Conservation (phyloP, 2,113 vertebrate species). For the Ornithorhynchus anatinus region DNA sequence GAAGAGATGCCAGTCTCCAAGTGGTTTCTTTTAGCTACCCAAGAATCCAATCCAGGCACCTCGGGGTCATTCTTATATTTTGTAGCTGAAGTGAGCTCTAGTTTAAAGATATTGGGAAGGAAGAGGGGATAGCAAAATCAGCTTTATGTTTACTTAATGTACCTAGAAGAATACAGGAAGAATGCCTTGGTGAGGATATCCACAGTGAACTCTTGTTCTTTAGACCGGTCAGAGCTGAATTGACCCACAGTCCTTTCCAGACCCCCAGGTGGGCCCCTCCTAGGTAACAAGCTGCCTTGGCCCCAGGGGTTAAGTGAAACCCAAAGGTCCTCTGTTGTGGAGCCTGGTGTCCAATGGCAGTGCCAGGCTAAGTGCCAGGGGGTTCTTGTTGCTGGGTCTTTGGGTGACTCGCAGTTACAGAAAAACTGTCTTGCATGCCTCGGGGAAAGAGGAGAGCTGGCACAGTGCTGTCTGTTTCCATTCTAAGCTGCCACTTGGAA, state of each 20-base stretch:
- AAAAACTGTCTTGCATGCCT: slow-evolving; percentile 3
- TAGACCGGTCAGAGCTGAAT: slow-evolving; percentile 3
- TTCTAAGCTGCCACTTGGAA: neutral
- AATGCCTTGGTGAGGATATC: slow-evolving; percentile 28
- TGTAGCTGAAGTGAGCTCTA: slow-evolving; percentile 63
- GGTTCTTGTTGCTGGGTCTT: neutral
- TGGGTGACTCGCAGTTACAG: slow-evolving; percentile 5
- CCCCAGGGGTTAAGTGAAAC: slow-evolving; percentile 22
- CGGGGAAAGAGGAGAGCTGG: slow-evolving; percentile 12
- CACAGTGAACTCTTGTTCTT: slow-evolving; percentile 17
- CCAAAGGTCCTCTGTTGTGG: neutral
- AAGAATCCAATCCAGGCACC: slow-evolving; percentile 63
- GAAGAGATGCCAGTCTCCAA: slow-evolving; percentile 58
- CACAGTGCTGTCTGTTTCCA: neutral
- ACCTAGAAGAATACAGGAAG: slow-evolving; percentile 41
- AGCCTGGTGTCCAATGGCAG: neutral
- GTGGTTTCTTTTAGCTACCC: slow-evolving; percentile 58
- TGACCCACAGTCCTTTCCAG: slow-evolving; percentile 44
- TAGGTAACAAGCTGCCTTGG: slow-evolving; percentile 32
- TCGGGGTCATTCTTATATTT: slow-evolving; percentile 61
- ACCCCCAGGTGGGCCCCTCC: slow-evolving; percentile 40
- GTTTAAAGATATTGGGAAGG: slow-evolving; percentile 54
- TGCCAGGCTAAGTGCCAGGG: neutral
- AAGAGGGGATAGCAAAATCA: slow-evolving; percentile 58
- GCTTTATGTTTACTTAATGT: slow-evolving; percentile 40